phyloP scores from a whole-genome alignment of 2,888 invertebrate genomes.

The Drosophila neotestacea region DNA sequence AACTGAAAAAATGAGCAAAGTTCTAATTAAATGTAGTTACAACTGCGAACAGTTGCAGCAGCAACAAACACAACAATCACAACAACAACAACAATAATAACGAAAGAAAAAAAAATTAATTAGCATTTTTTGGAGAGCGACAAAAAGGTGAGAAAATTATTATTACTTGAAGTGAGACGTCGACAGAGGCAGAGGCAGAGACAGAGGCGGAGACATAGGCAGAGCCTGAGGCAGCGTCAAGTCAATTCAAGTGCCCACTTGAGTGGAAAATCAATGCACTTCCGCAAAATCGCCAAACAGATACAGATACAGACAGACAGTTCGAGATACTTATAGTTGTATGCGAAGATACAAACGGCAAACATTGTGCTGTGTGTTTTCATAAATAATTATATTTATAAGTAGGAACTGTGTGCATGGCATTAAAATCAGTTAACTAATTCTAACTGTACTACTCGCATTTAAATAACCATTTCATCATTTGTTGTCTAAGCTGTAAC shows the following conservation, averaged over 20 bases:
- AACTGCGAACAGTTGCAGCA: conserved; percentile 22
- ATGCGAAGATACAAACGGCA: conserved; percentile 19
- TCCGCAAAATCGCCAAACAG: conserved; percentile 63
- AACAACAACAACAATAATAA: conserved; percentile 1
- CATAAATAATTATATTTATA: conserved; percentile 34
- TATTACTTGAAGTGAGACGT: conserved; percentile 44
- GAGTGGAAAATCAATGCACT: conserved; percentile 77
- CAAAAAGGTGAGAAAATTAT: conserved; percentile 74
- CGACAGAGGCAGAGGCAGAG: conserved; percentile 3
- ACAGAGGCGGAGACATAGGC: not conserved
- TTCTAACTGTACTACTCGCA: conserved; percentile 17
- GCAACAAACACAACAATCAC: not conserved
- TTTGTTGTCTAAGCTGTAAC: conserved; percentile 25
- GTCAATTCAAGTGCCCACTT: conserved; percentile 70
- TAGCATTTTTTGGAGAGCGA: conserved; percentile 68
- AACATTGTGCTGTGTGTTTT: conserved; percentile 8
- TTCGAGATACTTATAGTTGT: conserved; percentile 11
- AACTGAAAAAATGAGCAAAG: conserved; percentile 50
- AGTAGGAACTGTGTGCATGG: conserved; percentile 33
- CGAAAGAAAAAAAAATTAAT: conserved; percentile 52
- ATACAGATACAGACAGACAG: conserved; percentile 25
- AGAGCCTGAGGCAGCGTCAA: conserved; percentile 10
- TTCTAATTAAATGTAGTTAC: conserved; percentile 70
- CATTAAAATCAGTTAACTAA: conserved; percentile 29
- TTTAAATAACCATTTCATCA: conserved; percentile 17